Conservation (phyloP, 2,797 vertebrate species). For the Sorex maritimensis region DNA sequence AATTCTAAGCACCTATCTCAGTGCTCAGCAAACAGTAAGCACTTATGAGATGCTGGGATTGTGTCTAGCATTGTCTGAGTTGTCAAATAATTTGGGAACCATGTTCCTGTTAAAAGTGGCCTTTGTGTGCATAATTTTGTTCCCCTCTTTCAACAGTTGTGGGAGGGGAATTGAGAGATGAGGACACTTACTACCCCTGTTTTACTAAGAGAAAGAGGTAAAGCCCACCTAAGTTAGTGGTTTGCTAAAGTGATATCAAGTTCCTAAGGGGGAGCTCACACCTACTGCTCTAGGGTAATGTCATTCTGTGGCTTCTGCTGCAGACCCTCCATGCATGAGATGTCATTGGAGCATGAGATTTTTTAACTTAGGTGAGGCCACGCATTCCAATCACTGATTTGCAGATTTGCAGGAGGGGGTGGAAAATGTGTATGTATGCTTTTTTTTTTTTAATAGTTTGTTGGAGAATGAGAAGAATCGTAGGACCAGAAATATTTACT, state of each 20-base stretch:
- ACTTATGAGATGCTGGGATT: neutral
- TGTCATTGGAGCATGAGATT: neutral
- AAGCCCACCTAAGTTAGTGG: neutral
- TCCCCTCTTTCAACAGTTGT: neutral
- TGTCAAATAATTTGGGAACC: neutral
- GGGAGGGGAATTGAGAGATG: neutral
- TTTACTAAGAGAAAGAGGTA: constrained; percentile 28
- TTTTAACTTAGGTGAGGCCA: neutral
- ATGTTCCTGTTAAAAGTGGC: constrained; percentile 12
- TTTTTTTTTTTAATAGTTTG: neutral
- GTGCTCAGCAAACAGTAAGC: neutral
- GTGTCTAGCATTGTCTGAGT: constrained; percentile 18
- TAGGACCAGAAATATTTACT: neutral
- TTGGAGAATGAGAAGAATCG: constrained; percentile 1
- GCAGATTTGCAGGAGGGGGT: neutral
- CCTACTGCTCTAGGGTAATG: neutral
- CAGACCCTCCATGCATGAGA: neutral
- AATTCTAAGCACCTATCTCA: neutral
- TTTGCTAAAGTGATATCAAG: neutral
- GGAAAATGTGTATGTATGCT: neutral
- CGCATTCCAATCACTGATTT: neutral
- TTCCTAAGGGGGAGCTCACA: constrained; percentile 29
- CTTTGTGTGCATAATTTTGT: neutral
- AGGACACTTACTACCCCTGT: neutral
- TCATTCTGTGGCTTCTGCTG: neutral